Conservation (phyloP, 2,797 vertebrate genomes). For the Malurus leucopterus region DNA sequence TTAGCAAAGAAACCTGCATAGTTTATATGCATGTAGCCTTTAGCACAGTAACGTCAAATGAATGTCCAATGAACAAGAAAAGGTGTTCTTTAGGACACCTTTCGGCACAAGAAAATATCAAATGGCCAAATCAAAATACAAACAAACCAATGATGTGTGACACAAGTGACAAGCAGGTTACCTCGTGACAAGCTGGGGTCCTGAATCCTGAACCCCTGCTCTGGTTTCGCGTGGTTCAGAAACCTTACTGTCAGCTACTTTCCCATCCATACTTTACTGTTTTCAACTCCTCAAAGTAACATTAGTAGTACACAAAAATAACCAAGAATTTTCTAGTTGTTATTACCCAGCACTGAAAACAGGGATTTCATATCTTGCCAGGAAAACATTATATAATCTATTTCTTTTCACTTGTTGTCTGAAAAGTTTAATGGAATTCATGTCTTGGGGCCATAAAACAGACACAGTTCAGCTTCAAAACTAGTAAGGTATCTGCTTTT, state of each 20-base stretch:
- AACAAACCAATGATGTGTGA: background rate
- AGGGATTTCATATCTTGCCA: background rate
- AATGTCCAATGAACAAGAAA: background rate
- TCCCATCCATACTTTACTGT: background rate
- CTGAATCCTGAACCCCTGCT: background rate
- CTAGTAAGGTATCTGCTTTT: background rate
- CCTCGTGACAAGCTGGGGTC: accelerated
- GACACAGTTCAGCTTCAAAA: background rate
- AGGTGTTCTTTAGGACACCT: background rate
- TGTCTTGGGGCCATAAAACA: background rate
- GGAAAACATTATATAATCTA: background rate
- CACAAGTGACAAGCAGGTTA: background rate
- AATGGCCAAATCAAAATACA: background rate
- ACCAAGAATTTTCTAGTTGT: background rate
- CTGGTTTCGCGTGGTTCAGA: background rate
- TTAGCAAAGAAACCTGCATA: background rate
- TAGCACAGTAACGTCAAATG: background rate
- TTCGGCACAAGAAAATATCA: background rate
- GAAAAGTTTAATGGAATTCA: background rate
- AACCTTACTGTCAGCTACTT: background rate
- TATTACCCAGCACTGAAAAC: background rate
- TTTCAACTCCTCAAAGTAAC: background rate
- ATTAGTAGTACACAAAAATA: background rate
- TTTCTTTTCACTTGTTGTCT: background rate
- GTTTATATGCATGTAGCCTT: background rate